These are phyloP conservation scores for Leiothrix lutea DNA, from an alignment of 2,113 vertebrate genomes.

Conservation along the genomic window DNA sequence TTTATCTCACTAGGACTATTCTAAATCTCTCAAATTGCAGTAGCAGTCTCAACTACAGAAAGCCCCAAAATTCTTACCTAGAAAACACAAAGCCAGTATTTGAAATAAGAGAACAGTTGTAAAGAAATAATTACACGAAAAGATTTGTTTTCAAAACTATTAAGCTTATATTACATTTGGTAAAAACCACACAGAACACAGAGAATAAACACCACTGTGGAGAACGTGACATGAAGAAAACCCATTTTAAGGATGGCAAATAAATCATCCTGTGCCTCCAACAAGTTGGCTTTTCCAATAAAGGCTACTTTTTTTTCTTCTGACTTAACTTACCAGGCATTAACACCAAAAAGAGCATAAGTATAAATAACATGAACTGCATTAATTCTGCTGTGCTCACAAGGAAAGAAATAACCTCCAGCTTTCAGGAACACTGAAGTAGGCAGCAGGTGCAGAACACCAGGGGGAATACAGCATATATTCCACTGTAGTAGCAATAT, in stretches of 20 bases:
- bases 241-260: background rate
- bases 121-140: background rate
- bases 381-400: background rate
- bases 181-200: background rate
- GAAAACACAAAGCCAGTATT: background rate
- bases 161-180: background rate
- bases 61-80: background rate
- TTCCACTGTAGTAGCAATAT: background rate
- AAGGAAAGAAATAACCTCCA: background rate
- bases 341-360: background rate
- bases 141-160: background rate
- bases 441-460: background rate
- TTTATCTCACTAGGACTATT: background rate
- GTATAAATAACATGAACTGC: background rate
- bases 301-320: background rate
- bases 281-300: background rate
- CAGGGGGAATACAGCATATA: background rate
- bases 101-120: background rate
- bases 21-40: background rate
- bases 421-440: background rate
- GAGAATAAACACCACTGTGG: background rate
- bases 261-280: background rate
- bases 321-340: background rate
- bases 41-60: background rate
- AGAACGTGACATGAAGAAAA: background rate